Base-by-base conservation (phyloP, 2,797 vertebrate species). In the Synanceia verrucosa region DNA sequence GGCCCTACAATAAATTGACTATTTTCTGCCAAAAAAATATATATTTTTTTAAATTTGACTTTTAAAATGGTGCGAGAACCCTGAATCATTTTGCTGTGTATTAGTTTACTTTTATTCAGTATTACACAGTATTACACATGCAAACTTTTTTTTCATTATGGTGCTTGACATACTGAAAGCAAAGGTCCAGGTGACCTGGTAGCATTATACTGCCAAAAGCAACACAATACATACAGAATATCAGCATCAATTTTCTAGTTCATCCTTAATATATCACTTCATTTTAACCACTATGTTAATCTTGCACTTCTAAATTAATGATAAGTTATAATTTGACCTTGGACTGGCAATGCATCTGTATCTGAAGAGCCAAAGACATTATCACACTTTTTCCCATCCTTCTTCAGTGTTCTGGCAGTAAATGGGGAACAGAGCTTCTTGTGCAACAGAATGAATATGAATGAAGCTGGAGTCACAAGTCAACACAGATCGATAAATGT, bases 371-470 rank as follows among this genome's bases (percentile, higher is more conserved):
- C 62, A 41, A 10, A 78, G 26, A 66, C 24, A 18, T 21, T 53
- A 23, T 68, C n/a, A 57, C 48, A n/a, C 24, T 12, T 13, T 53
- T 43, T 62, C 60, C n/a, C 10, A 19, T 55, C 29, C 23, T 56
- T 31, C 19, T 46, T 62, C 51, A 59, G 47, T 70, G 72, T 64
- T 63, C 34, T 56, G 48, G 24, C 58, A 60, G 70, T 58, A 67
- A 76, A 73, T n/a, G 19, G 5, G 28, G 8, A 52, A 21, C 5
- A 56, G 34, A 28, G 43, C 37, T 16, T 68, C 31, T 62, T 41
- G 51, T 19, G 28, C 43, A 43, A 47, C 50, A 51, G 14, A 67
- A 65, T 82, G 47, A 73, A 74, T 75, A 56, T 65, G 16, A 82
- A 76, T 78, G 68, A 67, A 55, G 5, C 29, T 21, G 36, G 24